Percentiles rank a stretch among this genome's conserved stretches.
phyloP scores from a whole-genome alignment of 2,888 invertebrate species.

The Apocheima hispidaria region DNA sequence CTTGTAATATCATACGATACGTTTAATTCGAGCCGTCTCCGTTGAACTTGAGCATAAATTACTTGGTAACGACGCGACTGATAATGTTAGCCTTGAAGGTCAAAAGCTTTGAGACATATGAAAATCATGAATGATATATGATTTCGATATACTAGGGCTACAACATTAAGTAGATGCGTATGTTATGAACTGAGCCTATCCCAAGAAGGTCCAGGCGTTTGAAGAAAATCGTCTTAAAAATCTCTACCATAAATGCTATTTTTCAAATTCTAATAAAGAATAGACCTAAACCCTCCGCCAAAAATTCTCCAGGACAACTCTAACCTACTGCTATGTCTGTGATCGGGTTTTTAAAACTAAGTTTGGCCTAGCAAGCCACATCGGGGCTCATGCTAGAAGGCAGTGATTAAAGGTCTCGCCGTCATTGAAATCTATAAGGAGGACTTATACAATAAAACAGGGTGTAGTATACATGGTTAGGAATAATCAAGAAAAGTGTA shows the following conservation, averaged over 20 bases:
- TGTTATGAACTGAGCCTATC: neutral
- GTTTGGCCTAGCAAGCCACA: no score
- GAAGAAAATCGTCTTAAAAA: no score
- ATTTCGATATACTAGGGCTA: neutral
- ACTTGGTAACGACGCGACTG: constrained; percentile 32
- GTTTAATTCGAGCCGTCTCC: constrained; percentile 41
- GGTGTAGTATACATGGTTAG: neutral
- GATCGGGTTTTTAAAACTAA: no score
- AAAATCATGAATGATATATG: constrained; percentile 6
- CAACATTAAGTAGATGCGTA: neutral
- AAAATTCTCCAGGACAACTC: no score
- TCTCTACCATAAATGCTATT: no score
- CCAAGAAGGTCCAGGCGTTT: neutral
- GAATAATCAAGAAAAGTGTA: neutral
- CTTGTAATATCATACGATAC: constrained; percentile 62
- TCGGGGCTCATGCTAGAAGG: no score
- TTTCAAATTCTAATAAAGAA: no score
- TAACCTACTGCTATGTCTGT: no score
- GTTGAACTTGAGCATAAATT: constrained; percentile 50
- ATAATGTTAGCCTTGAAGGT: constrained; percentile 10
- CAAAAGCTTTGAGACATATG: neutral
- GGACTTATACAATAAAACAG: no score
- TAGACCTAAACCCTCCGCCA: no score
- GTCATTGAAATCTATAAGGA: no score
- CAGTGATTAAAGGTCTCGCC: no score